A percentile compares a stretch with the other conserved stretches of the same genome.
phyloP scores from a whole-genome alignment of 2,113 vertebrate species.

The Scatophagus argus region DNA sequence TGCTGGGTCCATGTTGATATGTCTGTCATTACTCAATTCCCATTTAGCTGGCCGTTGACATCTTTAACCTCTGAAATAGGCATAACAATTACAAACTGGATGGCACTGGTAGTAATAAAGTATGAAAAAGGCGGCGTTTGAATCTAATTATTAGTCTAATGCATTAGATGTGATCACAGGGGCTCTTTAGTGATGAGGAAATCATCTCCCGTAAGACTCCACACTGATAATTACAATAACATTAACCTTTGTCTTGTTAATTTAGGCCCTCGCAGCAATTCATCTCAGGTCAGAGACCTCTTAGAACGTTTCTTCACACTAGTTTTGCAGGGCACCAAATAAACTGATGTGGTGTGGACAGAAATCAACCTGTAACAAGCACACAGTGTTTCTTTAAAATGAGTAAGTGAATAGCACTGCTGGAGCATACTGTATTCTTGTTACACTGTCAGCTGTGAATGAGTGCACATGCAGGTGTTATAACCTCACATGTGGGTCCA shows the following conservation, averaged over 20 bases:
- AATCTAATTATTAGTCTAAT: conserved; percentile 85
- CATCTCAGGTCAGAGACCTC: conserved; percentile 66
- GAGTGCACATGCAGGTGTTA: conserved; percentile 3
- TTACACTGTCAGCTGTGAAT: conserved; percentile 32
- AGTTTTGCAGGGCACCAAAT: conserved; percentile 41
- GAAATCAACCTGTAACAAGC: conserved; percentile 43
- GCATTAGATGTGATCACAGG: conserved; percentile 83
- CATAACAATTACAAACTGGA: conserved; percentile 77
- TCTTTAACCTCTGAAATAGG: conserved; percentile 77
- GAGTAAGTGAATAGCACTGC: conserved; percentile 25
- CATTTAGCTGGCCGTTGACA: conserved; percentile 69
- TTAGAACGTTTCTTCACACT: conserved; percentile 61
- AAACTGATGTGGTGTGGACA: conserved; percentile 28
- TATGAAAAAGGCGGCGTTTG: conserved; percentile 76
- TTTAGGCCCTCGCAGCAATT: conserved; percentile 74
- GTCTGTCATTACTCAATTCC: conserved; percentile 64
- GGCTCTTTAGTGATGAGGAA: conserved; percentile 78
- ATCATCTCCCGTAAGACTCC: conserved; percentile 70
- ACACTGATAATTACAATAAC: conserved; percentile 84
- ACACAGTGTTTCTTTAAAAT: conserved; percentile 40
- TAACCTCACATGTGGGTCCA: neutral
- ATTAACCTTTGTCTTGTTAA: conserved; percentile 85
- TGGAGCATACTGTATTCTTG: conserved; percentile 28
- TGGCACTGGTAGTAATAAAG: conserved; percentile 76
- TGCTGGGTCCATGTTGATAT: conserved; percentile 37